Evolutionary conservation across 2,113 vertebrate genomes (phyloP).

Genomic region (Phaethornis superciliosus): DNA sequence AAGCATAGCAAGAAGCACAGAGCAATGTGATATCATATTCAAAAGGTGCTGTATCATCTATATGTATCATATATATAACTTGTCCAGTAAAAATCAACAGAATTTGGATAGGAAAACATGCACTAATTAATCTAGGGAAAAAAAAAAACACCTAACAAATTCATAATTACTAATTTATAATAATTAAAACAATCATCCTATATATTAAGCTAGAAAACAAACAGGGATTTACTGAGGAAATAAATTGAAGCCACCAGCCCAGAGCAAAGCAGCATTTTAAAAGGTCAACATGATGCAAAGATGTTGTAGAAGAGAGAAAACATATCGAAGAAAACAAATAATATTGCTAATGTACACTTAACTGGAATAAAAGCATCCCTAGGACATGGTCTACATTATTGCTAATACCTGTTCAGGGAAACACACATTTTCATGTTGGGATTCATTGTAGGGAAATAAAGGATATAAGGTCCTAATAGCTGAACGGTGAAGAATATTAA

Average conservation of each 20-base stretch:
- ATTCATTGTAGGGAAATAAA: background rate
- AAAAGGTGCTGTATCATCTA: background rate
- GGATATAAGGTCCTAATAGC: background rate
- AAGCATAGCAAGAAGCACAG: background rate
- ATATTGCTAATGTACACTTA: background rate
- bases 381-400: background rate
- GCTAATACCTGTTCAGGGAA: background rate
- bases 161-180: background rate
- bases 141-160: background rate
- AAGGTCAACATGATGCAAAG: background rate
- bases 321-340: background rate
- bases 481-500: background rate
- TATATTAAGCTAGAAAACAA: background rate
- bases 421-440: background rate
- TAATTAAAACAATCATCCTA: background rate
- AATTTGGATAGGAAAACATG: background rate
- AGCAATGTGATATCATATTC: background rate
- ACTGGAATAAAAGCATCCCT: background rate
- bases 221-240: background rate
- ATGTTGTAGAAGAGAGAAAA: background rate
- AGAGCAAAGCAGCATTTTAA: conserved; percentile 14
- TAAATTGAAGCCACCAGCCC: background rate
- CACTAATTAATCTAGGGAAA: background rate
- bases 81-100: background rate
- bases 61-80: background rate